Evolutionary conservation across 2,888 invertebrate genomes (phyloP).

Genomic region (Homarus gammarus): DNA sequence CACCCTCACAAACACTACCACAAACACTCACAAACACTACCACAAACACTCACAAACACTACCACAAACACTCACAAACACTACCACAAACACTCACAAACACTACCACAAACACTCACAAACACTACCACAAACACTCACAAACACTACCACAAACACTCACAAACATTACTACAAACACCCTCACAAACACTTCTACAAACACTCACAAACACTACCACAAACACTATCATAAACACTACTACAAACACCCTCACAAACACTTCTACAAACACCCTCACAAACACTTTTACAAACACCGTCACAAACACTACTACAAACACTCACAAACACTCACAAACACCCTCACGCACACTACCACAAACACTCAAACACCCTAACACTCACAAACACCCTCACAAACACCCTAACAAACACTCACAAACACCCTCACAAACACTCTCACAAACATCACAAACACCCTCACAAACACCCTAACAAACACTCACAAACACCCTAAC

Average conservation of each 20-base stretch:
- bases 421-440: not conserved
- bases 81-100: not conserved
- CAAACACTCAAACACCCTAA: not conserved
- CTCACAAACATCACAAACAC: not conserved
- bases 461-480: not conserved
- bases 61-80: no score
- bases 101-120: not conserved
- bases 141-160: not conserved
- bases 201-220: not conserved
- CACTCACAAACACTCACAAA: not conserved
- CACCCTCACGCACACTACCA: not conserved
- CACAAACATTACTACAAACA: not conserved
- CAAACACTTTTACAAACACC: not conserved
- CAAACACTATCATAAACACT: not conserved
- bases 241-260: not conserved
- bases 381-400: not conserved
- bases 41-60: conserved; percentile 5
- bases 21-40: no score
- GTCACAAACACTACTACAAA: not conserved
- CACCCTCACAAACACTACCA: no score
- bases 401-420: not conserved
- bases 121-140: not conserved
- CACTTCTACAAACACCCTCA: not conserved
- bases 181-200: not conserved
- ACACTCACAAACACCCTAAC: not conserved